Evolutionary conservation across 2,113 vertebrate genomes (phyloP).

Genomic region (Clarias macrocephalus): DNA sequence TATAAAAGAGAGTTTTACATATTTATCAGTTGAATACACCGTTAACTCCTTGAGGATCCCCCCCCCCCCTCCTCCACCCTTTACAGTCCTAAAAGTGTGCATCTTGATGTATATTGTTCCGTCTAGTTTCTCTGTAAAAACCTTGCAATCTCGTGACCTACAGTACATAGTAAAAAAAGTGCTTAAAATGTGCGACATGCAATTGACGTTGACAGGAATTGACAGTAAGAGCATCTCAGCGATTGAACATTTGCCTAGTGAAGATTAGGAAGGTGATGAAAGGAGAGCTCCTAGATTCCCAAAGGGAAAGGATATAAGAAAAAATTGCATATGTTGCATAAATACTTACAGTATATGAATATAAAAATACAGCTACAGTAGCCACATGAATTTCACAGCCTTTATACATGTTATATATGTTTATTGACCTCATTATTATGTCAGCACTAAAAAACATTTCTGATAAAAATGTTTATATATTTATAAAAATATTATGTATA

Average conservation of each 20-base stretch:
- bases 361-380: neutral
- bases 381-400: neutral
- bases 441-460: no score
- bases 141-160: neutral
- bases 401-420: no score
- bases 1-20: neutral
- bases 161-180: neutral
- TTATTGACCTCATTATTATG: no score
- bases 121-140: neutral
- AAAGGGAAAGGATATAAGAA: neutral
- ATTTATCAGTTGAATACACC: neutral
- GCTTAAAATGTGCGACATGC: neutral
- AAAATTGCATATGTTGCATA: neutral
- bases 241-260: neutral
- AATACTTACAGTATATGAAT: neutral
- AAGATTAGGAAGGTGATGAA: conserved; percentile 9
- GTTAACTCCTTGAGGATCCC: no score
- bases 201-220: neutral
- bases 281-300: neutral
- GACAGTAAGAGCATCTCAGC: neutral
- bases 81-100: neutral
- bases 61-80: neutral
- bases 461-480: no score
- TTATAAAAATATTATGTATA: no score
- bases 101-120: neutral